Percentiles rank a stretch among this genome's conserved stretches.
phyloP scores from a whole-genome alignment of 2,113 vertebrate species.

The Galbula dea region DNA sequence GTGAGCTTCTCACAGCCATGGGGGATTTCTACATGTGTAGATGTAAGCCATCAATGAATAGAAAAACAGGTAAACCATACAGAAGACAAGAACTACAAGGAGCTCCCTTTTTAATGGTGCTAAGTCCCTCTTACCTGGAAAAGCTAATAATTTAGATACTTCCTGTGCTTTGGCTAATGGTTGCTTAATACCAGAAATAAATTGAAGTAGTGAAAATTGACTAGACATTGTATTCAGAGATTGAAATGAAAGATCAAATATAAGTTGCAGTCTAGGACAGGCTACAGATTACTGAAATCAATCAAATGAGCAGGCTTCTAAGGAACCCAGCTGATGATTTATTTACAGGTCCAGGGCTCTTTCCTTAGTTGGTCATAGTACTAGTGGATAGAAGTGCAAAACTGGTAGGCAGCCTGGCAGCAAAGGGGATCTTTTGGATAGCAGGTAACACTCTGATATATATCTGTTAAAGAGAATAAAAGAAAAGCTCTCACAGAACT shows the following conservation, averaged over 20 bases:
- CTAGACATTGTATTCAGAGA: not conserved
- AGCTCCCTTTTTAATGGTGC: not conserved
- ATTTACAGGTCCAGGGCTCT: not conserved
- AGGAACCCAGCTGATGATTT: not conserved
- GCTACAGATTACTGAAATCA: not conserved
- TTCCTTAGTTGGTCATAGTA: not conserved
- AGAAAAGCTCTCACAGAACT: not conserved
- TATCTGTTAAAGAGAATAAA: not conserved
- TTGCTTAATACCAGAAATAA: not conserved
- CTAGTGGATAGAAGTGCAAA: not conserved
- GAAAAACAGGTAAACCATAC: not conserved
- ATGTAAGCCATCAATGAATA: not conserved
- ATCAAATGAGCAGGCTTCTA: not conserved
- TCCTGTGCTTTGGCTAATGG: not conserved
- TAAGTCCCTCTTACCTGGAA: not conserved
- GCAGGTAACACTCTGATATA: not conserved
- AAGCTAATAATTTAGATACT: not conserved
- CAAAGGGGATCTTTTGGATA: not conserved
- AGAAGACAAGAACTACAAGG: not conserved
- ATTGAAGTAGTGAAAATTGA: not conserved
- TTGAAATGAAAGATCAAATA: not conserved
- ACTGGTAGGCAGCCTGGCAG: not conserved
- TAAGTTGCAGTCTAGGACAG: not conserved
- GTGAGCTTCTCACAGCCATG: not conserved
- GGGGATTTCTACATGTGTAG: not conserved